Evolutionary conservation across 2,113 vertebrate species (phyloP).

Genomic region (Tenrec ecaudatus): DNA sequence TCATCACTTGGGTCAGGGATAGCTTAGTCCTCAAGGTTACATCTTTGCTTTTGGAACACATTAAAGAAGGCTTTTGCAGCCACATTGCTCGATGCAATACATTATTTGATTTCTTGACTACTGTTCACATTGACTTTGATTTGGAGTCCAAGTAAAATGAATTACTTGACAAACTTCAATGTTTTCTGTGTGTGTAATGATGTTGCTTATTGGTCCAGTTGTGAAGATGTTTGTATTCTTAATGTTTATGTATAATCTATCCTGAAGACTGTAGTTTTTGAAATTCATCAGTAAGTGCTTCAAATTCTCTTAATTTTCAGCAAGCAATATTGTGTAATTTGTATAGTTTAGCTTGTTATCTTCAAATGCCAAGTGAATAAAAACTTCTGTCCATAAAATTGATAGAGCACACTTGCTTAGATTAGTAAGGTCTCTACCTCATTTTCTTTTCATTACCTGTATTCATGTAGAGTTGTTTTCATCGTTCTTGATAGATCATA

Average conservation of each 20-base stretch:
- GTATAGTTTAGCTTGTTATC: background rate
- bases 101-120: background rate
- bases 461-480: background rate
- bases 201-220: background rate
- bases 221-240: background rate
- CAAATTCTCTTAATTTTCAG: background rate
- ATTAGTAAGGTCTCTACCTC: background rate
- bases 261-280: background rate
- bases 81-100: background rate
- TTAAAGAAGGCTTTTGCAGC: background rate
- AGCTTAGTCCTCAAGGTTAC: background rate
- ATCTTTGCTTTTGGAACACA: background rate
- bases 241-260: background rate
- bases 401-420: background rate
- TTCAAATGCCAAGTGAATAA: background rate
- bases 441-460: constrained; percentile 1
- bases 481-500: background rate
- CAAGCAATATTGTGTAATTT: background rate
- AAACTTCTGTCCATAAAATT: background rate
- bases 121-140: background rate
- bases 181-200: no score
- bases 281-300: background rate
- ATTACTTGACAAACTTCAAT: background rate
- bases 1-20: background rate
- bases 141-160: background rate